These are phyloP conservation scores for Propithecus deckenii DNA, from an alignment of 2,797 vertebrate species.

Conservation along the genomic window DNA sequence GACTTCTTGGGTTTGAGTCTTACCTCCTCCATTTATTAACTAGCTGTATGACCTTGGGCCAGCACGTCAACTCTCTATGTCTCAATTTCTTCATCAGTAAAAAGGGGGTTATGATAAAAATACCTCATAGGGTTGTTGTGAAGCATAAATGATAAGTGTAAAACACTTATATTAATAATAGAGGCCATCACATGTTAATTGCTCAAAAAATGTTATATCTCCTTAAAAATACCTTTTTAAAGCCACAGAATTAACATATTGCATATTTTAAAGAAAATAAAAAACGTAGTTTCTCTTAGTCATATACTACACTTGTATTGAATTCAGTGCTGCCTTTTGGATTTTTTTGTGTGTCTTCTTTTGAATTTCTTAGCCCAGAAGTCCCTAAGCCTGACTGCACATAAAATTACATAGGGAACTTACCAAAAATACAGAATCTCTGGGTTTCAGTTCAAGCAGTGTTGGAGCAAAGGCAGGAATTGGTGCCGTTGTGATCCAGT, in stretches of 20 bases:
- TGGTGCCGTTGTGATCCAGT: neutral
- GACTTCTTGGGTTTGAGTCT: neutral
- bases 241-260: neutral
- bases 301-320: neutral
- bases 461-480: neutral
- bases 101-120: neutral
- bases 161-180: neutral
- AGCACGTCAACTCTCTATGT: neutral
- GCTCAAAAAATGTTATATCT: neutral
- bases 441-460: neutral
- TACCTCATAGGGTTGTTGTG: neutral
- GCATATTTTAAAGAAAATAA: neutral
- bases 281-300: neutral
- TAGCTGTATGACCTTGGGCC: neutral
- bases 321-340: neutral
- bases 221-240: neutral
- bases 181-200: neutral
- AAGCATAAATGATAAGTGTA: neutral
- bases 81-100: constrained; percentile 13
- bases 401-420: neutral
- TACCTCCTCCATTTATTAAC: neutral
- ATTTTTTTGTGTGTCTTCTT: neutral
- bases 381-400: neutral
- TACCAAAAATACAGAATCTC: neutral
- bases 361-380: neutral